Percentiles rank a stretch among this genome's conserved stretches.
Conservation (phyloP, 1,140 invertebrate species). For the Tetramorium simillimum region DNA sequence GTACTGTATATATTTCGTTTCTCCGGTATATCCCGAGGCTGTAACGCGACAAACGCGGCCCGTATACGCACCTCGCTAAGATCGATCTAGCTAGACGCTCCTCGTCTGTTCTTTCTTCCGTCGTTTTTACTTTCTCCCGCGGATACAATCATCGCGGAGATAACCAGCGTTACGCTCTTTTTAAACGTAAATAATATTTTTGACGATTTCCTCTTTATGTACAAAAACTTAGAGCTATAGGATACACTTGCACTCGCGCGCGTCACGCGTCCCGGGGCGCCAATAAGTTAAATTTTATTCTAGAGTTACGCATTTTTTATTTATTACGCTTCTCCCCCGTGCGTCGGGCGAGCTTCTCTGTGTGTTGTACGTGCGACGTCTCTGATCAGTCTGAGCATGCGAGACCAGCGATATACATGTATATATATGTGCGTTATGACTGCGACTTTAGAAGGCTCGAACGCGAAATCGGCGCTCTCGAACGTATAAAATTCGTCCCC, state of each 20-base stretch:
- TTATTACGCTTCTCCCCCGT: constrained; percentile 60
- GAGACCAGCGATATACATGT: constrained; percentile 23
- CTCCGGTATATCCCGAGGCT: constrained; percentile 63
- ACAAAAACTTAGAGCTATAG: constrained; percentile 80
- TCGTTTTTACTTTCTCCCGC: constrained; percentile 14
- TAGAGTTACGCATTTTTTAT: constrained; percentile 76
- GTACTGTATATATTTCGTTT: constrained; percentile 70
- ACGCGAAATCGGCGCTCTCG: constrained; percentile 11
- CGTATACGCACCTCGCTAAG: neutral
- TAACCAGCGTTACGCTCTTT: constrained; percentile 48
- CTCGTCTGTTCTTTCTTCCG: constrained; percentile 26
- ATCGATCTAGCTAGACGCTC: constrained; percentile 38
- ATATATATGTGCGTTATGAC: constrained; percentile 58
- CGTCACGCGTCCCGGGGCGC: constrained; percentile 75
- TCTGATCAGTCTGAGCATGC: constrained; percentile 61
- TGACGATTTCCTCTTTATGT: constrained; percentile 79
- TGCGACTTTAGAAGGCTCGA: constrained; percentile 31
- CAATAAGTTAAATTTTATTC: constrained; percentile 82
- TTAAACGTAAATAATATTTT: constrained; percentile 56
- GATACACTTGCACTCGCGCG: constrained; percentile 79
- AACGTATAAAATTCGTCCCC: constrained; percentile 5
- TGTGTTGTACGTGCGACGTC: constrained; percentile 60
- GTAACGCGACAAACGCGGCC: constrained; percentile 52
- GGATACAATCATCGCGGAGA: constrained; percentile 33
- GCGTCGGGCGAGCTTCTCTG: constrained; percentile 18